Conservation (phyloP, 2,888 invertebrate genomes). For the Syrphus vitripennis region DNA sequence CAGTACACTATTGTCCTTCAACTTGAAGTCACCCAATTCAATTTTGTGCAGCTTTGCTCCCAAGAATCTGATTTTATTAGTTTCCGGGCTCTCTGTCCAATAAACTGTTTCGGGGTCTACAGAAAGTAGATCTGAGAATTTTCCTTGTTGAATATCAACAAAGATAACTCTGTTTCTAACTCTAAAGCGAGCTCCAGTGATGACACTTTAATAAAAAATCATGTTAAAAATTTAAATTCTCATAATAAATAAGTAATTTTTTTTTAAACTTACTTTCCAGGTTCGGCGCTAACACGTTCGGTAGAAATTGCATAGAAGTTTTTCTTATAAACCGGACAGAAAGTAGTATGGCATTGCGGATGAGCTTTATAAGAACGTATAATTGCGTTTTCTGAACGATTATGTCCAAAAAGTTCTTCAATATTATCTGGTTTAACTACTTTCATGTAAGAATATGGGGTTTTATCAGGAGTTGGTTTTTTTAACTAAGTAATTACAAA, state of each 20-base stretch:
- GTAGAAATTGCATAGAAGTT: not conserved
- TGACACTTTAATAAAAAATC: not conserved
- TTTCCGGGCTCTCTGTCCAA: not conserved
- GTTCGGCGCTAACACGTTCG: not conserved
- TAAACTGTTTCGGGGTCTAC: not conserved
- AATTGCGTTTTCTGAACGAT: not conserved
- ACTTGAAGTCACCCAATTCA: not conserved
- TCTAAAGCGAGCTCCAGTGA: not conserved
- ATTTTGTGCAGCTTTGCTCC: not conserved
- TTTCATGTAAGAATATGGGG: not conserved
- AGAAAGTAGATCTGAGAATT: not conserved
- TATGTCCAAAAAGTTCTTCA: not conserved
- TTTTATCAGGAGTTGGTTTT: too few relatives aligned
- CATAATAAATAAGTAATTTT: too few relatives aligned
- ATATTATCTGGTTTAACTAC: too few relatives aligned
- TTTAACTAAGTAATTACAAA: not conserved
- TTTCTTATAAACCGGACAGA: not conserved
- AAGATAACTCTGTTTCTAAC: not conserved
- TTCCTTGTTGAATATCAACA: constrained; percentile 17
- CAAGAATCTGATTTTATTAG: not conserved
- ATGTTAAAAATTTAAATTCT: too few relatives aligned
- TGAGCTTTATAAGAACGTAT: not conserved
- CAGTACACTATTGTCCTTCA: not conserved
- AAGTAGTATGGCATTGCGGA: not conserved
- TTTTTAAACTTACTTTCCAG: constrained; percentile 6